Evolutionary conservation across 2,888 invertebrate species (phyloP).

Genomic region (Malacosoma neustria): DNA sequence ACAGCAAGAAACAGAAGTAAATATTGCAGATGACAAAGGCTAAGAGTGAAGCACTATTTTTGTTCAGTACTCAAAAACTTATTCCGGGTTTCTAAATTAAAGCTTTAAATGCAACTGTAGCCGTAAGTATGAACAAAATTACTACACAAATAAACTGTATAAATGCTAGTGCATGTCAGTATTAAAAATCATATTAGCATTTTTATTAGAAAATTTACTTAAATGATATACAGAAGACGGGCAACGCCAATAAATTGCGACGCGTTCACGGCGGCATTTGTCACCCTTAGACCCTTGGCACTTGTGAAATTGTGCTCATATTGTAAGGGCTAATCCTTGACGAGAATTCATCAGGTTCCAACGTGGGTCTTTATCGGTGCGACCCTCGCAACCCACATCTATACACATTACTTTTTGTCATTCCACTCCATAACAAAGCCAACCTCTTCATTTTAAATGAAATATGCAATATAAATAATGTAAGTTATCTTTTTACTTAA

Average conservation of each 20-base stretch:
- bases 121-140: too few relatives aligned
- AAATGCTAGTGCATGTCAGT: too few relatives aligned
- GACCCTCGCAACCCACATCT: slow-evolving; percentile 38
- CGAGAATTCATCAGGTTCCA: slow-evolving; percentile 61
- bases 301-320: slow-evolving; percentile 67
- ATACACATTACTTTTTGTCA: slow-evolving; percentile 45
- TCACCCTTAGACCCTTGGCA: slow-evolving; percentile 52
- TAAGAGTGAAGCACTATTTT: too few relatives aligned
- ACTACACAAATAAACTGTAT: slow-evolving; percentile 45
- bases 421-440: slow-evolving; percentile 10
- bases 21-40: too few relatives aligned
- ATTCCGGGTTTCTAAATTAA: too few relatives aligned
- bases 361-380: slow-evolving; percentile 45
- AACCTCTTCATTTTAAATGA: background rate
- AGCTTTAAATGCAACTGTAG: too few relatives aligned
- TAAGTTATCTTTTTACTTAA: too few relatives aligned
- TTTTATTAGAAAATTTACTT: slow-evolving; percentile 63
- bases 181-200: slow-evolving; percentile 60
- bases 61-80: too few relatives aligned
- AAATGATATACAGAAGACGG: slow-evolving; percentile 24
- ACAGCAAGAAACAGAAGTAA: too few relatives aligned
- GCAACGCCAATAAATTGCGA: slow-evolving; percentile 45
- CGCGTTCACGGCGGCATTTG: slow-evolving; percentile 49
- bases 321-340: slow-evolving; percentile 67
- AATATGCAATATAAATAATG: slow-evolving; percentile 3